phyloP scores from a whole-genome alignment of 2,113 vertebrate species.

The Sinocyclocheilus grahami region DNA sequence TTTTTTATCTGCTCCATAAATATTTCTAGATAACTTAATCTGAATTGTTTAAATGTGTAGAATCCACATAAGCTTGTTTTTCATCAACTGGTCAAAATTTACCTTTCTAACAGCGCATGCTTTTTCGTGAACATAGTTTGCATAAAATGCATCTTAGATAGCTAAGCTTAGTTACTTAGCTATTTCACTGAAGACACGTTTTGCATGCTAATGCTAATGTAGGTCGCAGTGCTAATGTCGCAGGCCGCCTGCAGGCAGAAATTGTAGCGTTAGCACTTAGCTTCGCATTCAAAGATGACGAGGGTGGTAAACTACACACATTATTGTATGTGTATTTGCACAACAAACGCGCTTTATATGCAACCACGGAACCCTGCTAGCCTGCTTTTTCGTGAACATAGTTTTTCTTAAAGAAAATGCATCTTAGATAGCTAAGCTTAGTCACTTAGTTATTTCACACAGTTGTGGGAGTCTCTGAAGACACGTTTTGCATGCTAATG shows the following conservation, averaged over 20 bases:
- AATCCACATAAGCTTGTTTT: no score
- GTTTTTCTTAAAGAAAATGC: not conserved
- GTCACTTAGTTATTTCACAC: not conserved
- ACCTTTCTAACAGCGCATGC: not conserved
- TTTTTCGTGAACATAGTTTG: not conserved
- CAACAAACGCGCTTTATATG: not conserved
- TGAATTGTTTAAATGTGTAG: no score
- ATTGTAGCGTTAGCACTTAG: not conserved
- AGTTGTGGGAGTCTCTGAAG: not conserved
- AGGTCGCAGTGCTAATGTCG: not conserved
- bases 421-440: not conserved
- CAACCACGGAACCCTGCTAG: not conserved
- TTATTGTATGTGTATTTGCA: not conserved
- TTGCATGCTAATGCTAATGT: not conserved
- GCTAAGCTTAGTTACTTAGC: not conserved
- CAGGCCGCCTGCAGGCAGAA: not conserved
- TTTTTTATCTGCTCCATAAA: no score
- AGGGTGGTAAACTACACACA: not conserved
- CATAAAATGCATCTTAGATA: not conserved
- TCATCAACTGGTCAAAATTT: no score
- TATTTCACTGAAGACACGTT: not conserved
- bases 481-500: not conserved
- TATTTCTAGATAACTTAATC: no score
- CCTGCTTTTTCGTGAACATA: not conserved
- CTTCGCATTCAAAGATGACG: not conserved